Conservation (phyloP, 2,888 invertebrate species). For the Meloe dianella region DNA sequence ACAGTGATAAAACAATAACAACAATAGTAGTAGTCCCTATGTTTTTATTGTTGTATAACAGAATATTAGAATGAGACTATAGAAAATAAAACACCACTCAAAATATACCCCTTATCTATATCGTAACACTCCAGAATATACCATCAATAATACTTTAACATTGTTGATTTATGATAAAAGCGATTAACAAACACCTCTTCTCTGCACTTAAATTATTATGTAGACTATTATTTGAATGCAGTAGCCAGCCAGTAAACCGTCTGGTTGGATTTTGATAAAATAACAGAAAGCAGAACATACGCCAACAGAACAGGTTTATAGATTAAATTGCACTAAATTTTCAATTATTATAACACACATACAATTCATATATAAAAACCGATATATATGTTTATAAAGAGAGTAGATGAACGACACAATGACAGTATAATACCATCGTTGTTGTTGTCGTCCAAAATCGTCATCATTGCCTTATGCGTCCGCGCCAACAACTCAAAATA, state of each 20-base stretch:
- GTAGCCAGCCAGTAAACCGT: background rate
- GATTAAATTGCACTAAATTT: constrained; percentile 5
- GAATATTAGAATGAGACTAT: background rate
- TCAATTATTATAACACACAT: background rate
- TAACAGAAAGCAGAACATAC: background rate
- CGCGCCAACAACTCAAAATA: constrained; percentile 48
- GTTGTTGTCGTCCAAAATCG: constrained; percentile 3
- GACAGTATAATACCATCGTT: background rate
- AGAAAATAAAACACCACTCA: constrained; percentile 7
- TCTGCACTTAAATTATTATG: background rate
- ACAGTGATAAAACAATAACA: background rate
- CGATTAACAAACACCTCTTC: background rate
- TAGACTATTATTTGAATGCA: constrained; percentile 1
- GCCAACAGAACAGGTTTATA: constrained; percentile 21
- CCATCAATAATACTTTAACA: background rate
- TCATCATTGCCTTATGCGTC: constrained; percentile 41
- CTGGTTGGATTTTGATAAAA: constrained; percentile 8
- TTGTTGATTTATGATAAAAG: constrained; percentile 2
- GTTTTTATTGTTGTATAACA: background rate
- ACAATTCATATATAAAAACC: background rate
- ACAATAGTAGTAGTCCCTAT: background rate
- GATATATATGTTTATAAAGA: background rate
- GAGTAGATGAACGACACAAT: constrained; percentile 17
- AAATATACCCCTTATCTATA: constrained; percentile 18
- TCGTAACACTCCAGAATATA: constrained; percentile 22